Conservation (phyloP, 1,140 invertebrate species). For the Melanaphis sacchari region DNA sequence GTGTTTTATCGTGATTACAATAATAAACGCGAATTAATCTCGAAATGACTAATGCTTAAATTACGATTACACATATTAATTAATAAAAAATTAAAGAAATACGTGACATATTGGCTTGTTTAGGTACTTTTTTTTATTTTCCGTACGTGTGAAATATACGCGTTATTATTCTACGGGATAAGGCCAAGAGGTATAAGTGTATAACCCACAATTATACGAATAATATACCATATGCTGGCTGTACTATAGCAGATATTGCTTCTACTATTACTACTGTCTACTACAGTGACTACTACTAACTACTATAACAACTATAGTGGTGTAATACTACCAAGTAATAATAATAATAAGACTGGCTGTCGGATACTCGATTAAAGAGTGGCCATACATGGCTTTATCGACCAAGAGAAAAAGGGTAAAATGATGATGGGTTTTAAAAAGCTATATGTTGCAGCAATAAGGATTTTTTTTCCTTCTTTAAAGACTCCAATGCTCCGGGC, state of each 20-base stretch:
- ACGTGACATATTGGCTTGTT: background rate
- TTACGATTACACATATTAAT: background rate
- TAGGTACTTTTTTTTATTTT: background rate
- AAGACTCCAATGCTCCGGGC: background rate
- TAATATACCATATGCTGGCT: background rate
- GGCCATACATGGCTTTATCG: background rate
- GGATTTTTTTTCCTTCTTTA: constrained; percentile 12
- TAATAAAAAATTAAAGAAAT: background rate
- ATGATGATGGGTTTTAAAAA: constrained; percentile 14
- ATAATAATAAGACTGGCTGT: background rate
- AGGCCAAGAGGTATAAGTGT: background rate
- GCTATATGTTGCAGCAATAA: background rate
- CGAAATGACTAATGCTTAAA: background rate
- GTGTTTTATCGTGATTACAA: background rate
- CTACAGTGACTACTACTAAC: no score
- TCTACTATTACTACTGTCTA: no score
- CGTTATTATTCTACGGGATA: background rate
- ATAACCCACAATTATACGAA: background rate
- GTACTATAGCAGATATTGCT: no score
- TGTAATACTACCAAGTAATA: background rate
- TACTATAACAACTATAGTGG: background rate
- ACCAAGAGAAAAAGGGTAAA: constrained; percentile 12
- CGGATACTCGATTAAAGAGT: constrained; percentile 11
- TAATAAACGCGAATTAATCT: background rate
- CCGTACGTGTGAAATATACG: background rate